These are phyloP conservation scores for Betta splendens DNA, from an alignment of 2,797 vertebrate genomes.

Conservation along the genomic window DNA sequence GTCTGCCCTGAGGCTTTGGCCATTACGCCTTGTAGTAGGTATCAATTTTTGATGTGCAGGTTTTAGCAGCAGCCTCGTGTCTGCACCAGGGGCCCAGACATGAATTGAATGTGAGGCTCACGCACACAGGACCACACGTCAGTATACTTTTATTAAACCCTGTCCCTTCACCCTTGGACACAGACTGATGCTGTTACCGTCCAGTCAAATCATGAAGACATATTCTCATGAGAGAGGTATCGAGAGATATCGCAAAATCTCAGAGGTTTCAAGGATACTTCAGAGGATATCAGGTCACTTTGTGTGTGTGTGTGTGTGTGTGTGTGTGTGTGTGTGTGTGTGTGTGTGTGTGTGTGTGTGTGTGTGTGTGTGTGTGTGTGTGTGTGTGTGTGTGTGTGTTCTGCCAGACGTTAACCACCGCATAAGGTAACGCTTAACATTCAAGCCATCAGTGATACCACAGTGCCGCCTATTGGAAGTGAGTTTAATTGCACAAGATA, in stretches of 20 bases:
- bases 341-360: not conserved
- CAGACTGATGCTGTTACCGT: not conserved
- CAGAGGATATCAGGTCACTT: not conserved
- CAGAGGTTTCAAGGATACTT: too few species aligned
- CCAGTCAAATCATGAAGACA: slow-evolving; percentile 5
- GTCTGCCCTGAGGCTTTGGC: slow-evolving; percentile 43
- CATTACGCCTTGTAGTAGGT: slow-evolving; percentile 65
- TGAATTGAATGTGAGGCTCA: slow-evolving; percentile 43
- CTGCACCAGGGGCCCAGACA: slow-evolving; percentile 28
- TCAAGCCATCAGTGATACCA: slow-evolving; percentile 10
- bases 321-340: not conserved
- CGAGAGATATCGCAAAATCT: too few species aligned
- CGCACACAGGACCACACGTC: slow-evolving; percentile 13
- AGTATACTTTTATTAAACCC: slow-evolving; percentile 16
- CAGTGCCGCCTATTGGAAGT: slow-evolving; percentile 63
- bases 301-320: not conserved
- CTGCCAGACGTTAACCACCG: slow-evolving; percentile 22
- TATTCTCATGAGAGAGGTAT: not conserved
- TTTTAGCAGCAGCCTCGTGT: slow-evolving; percentile 23
- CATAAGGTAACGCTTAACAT: slow-evolving; percentile 1
- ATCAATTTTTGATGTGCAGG: slow-evolving; percentile 67
- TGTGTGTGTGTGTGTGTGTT: too few species aligned
- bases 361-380: not conserved
- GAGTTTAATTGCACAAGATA: rapidly evolving
- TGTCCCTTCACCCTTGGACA: not conserved